Percentiles rank a stretch among this genome's conserved stretches.
phyloP scores from a whole-genome alignment of 2,888 invertebrate genomes.

The Thalpophila matura region DNA sequence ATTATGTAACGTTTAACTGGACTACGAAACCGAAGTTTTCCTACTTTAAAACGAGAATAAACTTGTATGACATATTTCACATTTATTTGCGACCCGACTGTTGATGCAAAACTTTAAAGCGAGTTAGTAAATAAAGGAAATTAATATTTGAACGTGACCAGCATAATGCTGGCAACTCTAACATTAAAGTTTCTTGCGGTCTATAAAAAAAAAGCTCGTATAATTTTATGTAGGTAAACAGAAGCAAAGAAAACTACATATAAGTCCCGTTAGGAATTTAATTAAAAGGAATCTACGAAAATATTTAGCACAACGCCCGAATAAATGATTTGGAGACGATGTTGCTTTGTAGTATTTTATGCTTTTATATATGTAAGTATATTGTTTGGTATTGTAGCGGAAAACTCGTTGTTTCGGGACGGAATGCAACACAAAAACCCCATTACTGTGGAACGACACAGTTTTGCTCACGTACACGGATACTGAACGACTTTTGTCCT shows the following conservation, averaged over 20 bases:
- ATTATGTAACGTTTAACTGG: slow-evolving; percentile 24
- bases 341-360: slow-evolving; percentile 28
- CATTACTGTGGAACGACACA: slow-evolving; percentile 67
- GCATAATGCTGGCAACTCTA: not conserved
- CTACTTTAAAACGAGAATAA: slow-evolving; percentile 33
- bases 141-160: slow-evolving; percentile 48
- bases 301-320: slow-evolving; percentile 38
- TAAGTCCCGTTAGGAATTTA: slow-evolving; percentile 45
- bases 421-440: slow-evolving; percentile 71
- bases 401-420: slow-evolving; percentile 38
- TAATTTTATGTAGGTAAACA: slow-evolving; percentile 31
- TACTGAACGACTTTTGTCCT: slow-evolving; percentile 63
- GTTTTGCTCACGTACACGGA: slow-evolving; percentile 58
- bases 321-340: slow-evolving; percentile 41
- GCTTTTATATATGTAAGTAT: slow-evolving; percentile 23
- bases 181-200: slow-evolving; percentile 17
- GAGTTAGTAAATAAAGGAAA: slow-evolving; percentile 47
- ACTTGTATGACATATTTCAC: slow-evolving; percentile 37
- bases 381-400: slow-evolving; percentile 19
- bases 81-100: slow-evolving; percentile 39
- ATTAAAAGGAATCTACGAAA: slow-evolving; percentile 48
- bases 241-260: slow-evolving; percentile 20
- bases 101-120: slow-evolving; percentile 37
- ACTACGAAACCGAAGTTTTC: slow-evolving; percentile 21
- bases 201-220: slow-evolving; percentile 17